Percentiles rank a stretch among this genome's conserved stretches.
These are phyloP conservation scores for Caenorhabditis latens DNA, from an alignment of 1,140 invertebrate species.

Conservation along the genomic window DNA sequence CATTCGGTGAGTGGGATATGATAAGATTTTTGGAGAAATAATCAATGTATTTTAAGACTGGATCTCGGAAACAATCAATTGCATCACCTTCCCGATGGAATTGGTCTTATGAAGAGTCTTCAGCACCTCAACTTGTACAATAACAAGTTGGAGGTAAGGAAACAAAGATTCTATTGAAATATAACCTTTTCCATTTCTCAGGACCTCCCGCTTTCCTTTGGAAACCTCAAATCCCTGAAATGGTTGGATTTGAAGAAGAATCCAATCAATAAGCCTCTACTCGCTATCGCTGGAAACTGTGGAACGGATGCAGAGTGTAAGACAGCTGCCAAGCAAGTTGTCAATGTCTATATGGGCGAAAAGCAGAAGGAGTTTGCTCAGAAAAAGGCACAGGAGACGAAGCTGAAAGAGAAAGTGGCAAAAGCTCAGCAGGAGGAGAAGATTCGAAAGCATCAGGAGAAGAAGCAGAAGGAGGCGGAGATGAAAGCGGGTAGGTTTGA, in stretches of 20 bases:
- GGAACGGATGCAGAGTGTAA: conserved; percentile 25
- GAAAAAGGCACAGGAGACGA: conserved; percentile 25
- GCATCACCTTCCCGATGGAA: conserved; percentile 29
- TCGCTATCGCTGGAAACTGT: conserved; percentile 1
- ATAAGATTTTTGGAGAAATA: neutral
- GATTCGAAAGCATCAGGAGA: conserved; percentile 40
- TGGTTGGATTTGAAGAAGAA: conserved; percentile 53
- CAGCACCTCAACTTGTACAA: conserved; percentile 28
- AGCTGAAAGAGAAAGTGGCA: neutral
- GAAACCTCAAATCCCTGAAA: conserved; percentile 45
- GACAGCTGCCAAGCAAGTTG: conserved; percentile 42
- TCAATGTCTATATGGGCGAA: conserved; percentile 22
- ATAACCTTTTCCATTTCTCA: too few relatives aligned
- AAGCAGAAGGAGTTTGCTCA: neutral
- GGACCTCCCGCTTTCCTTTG: conserved; percentile 34
- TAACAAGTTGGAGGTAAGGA: conserved; percentile 23
- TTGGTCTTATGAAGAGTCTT: neutral
- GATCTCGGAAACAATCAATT: conserved; percentile 33
- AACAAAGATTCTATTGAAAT: too few relatives aligned
- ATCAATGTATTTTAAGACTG: neutral
- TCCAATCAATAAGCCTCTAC: neutral
- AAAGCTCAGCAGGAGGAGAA: conserved; percentile 27
- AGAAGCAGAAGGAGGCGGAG: conserved; percentile 18
- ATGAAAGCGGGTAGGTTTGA: neutral
- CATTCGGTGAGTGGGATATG: neutral